phyloP scores from a whole-genome alignment of 2,113 vertebrate genomes.

The Daubentonia madagascariensis region DNA sequence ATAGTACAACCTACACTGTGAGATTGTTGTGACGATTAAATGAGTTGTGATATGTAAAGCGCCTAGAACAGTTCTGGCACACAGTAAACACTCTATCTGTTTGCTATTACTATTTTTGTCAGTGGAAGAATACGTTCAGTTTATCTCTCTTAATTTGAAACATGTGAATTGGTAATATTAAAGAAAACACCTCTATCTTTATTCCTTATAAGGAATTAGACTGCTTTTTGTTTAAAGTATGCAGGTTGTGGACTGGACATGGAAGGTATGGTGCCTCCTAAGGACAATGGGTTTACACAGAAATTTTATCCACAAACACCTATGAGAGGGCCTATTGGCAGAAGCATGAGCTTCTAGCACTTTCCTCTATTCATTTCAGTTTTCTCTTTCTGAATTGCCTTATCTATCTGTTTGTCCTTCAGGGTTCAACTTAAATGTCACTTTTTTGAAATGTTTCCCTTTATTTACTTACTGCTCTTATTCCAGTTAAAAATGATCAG shows the following conservation, averaged over 20 bases:
- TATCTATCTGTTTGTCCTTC: background rate
- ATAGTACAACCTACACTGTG: background rate
- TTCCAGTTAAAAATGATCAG: background rate
- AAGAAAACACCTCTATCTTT: background rate
- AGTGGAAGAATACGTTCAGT: background rate
- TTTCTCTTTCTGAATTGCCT: slow-evolving; percentile 28
- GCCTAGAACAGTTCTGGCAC: background rate
- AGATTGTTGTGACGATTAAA: background rate
- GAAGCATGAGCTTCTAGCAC: background rate
- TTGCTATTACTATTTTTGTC: background rate
- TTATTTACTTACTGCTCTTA: background rate
- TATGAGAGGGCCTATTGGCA: background rate
- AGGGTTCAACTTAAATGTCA: background rate
- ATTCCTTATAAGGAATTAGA: background rate
- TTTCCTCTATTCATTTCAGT: background rate
- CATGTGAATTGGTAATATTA: background rate
- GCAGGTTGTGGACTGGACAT: background rate
- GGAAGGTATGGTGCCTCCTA: background rate
- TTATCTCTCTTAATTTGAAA: background rate
- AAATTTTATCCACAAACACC: background rate
- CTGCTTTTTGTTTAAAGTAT: background rate
- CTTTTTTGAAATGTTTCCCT: background rate
- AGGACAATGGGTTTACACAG: background rate
- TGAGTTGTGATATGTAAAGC: background rate
- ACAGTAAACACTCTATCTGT: background rate